Base-by-base conservation (phyloP, 2,888 invertebrate genomes). In the Philereme vetulata region DNA sequence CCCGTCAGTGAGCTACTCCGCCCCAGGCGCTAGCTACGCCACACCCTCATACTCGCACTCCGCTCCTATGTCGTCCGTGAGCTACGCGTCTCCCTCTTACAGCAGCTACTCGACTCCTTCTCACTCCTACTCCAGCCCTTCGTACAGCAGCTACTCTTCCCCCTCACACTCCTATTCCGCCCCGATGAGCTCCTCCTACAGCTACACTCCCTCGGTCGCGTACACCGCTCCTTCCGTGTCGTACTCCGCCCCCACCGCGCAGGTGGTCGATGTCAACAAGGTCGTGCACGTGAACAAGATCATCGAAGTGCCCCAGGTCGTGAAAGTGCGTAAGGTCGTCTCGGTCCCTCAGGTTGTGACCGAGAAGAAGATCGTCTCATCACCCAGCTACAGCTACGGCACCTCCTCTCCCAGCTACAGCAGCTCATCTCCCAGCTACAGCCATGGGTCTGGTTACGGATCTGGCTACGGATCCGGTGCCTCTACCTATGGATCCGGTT, bases 311-410 rank as follows among this genome's bases (percentile, higher is more conserved):
- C 82, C 82, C 0, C 75, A 78, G 60, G 76, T 80, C 9, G 70
- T 80, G 60, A 65, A 66, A 49, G 80, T 82, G 36, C 80, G 73
- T 62, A 85, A 80, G 68, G 72, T 81, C 33, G 77, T 87, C 65
- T 80, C 83, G 62, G 81, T 75, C 47, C 84, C 82, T 45, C 81
- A 81, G 67, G 79, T 83, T 60, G 77, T 88, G 64, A 74, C 80
- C 51, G 84, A 80, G 64, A 74, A 81, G 66, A 75, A 80, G 67
- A 70, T 81, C 10, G 72, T 76, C 51, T 69, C 78, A 52, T 62
- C 72, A 57, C 75, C 77, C 50, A 67, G 71, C 68, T 74, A 72
- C 68, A 56, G 62, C 64, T 65, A 65, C 56, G 47, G 21, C 4
- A 44, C 56, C 36, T 56, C 60, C 50, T 54, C 62, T 34, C 57